phyloP scores from a whole-genome alignment of 2,113 vertebrate species.

The Ardeotis arabs region DNA sequence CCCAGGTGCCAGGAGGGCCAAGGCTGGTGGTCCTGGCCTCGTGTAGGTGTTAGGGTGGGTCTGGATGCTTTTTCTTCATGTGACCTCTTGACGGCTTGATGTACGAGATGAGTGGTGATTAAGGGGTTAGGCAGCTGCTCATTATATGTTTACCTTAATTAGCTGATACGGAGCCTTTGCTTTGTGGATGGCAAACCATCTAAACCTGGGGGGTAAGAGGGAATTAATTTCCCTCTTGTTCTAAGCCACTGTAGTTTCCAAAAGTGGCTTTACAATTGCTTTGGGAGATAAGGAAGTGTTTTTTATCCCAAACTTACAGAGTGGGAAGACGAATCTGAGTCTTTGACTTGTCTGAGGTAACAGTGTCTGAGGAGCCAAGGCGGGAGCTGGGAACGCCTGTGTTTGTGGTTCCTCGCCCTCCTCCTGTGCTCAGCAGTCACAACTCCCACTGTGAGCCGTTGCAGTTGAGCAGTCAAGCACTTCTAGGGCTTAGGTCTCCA shows the following conservation, averaged over 20 bases:
- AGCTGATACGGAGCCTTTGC: not conserved
- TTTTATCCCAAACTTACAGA: not conserved
- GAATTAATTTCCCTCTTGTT: not conserved
- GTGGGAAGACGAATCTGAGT: not conserved
- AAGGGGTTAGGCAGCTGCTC: not conserved
- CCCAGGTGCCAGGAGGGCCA: too few relatives aligned
- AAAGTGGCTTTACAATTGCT: not conserved
- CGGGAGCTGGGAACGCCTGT: not conserved
- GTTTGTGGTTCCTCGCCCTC: not conserved
- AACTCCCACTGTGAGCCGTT: not conserved
- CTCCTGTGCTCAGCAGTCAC: not conserved
- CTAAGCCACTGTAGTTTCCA: not conserved
- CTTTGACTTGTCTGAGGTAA: not conserved
- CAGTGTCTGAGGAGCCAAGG: not conserved
- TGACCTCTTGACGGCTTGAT: fast-evolving
- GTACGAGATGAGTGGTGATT: not conserved
- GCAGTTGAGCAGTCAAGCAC: not conserved
- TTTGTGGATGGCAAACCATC: not conserved
- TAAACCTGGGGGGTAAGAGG: not conserved
- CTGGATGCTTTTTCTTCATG: not conserved
- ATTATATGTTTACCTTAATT: not conserved
- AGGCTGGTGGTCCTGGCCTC: not conserved
- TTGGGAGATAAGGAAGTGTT: not conserved
- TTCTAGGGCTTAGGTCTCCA: not conserved
- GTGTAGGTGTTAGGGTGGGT: not conserved